Percentiles rank a stretch among this genome's conserved stretches.
Conservation (phyloP, 2,888 invertebrate genomes). For the Limnephilus auricula region DNA sequence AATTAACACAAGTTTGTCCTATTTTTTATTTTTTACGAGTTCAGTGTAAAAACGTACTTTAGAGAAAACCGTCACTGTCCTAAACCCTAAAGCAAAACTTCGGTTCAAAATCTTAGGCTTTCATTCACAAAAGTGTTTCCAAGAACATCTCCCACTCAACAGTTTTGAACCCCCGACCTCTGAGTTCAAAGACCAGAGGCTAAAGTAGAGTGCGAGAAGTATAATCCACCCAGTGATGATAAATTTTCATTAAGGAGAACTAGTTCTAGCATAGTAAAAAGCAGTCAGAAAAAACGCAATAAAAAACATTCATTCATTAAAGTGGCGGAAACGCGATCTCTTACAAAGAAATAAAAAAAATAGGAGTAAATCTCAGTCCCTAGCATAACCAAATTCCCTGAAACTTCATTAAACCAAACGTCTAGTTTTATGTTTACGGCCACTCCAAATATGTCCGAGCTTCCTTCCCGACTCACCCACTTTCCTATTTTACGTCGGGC, state of each 20-base stretch:
- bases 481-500: conserved; percentile 44
- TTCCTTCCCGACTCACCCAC: not conserved
- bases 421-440: conserved; percentile 6
- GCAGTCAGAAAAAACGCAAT: not conserved
- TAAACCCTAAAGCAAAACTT: not conserved
- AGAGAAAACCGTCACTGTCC: too few relatives aligned
- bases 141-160: not conserved
- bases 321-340: not conserved
- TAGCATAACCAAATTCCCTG: not conserved
- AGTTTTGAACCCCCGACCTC: not conserved
- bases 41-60: too few relatives aligned
- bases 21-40: too few relatives aligned
- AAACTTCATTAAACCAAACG: not conserved
- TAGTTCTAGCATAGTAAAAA: too few relatives aligned
- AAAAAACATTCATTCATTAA: not conserved
- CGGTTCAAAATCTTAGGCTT: too few relatives aligned
- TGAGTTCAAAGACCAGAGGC: not conserved
- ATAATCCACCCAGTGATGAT: not conserved
- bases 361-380: not conserved
- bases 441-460: not conserved
- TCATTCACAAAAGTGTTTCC: not conserved
- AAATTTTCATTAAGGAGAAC: not conserved
- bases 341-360: not conserved
- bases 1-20: too few relatives aligned
- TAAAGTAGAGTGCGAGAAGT: not conserved